phyloP scores from a whole-genome alignment of 2,113 vertebrate genomes.

The Hystrix brachyura region DNA sequence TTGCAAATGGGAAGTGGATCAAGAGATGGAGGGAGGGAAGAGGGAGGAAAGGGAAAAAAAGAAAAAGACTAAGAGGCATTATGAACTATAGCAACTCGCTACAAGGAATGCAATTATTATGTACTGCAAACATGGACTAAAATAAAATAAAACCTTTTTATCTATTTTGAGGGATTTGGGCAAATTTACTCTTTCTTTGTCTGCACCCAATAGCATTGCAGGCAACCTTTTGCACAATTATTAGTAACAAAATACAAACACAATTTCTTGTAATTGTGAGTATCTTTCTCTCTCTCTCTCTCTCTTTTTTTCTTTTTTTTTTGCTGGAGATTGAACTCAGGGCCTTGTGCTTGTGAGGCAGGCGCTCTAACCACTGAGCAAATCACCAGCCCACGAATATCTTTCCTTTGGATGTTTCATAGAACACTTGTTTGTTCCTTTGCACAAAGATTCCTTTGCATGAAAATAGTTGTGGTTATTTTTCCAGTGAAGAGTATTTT shows the following conservation, averaged over 20 bases:
- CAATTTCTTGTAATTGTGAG: neutral
- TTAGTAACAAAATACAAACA: neutral
- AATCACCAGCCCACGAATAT: neutral
- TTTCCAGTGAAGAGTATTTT: neutral
- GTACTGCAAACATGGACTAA: neutral
- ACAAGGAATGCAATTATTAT: neutral
- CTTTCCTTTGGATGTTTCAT: neutral
- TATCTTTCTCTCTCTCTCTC: neutral
- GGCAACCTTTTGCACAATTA: neutral
- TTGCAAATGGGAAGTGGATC: neutral
- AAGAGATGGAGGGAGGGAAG: neutral
- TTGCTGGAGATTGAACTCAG: too few relatives aligned
- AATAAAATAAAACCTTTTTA: neutral
- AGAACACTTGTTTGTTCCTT: neutral
- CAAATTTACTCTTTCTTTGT: neutral
- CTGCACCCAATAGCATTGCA: neutral
- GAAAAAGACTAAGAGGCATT: neutral
- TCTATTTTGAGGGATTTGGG: neutral
- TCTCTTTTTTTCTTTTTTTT: too few relatives aligned
- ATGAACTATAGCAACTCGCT: neutral
- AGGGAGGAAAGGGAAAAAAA: neutral
- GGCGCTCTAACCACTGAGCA: too few relatives aligned
- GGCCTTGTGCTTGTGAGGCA: too few relatives aligned
- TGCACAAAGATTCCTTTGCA: neutral
- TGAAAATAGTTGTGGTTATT: slow-evolving; percentile 8